Evolutionary conservation across 1,140 invertebrate genomes (phyloP), one percentile per base, ranked within the genome.

Genomic region (Lamellibrachia luymesi): DNA sequence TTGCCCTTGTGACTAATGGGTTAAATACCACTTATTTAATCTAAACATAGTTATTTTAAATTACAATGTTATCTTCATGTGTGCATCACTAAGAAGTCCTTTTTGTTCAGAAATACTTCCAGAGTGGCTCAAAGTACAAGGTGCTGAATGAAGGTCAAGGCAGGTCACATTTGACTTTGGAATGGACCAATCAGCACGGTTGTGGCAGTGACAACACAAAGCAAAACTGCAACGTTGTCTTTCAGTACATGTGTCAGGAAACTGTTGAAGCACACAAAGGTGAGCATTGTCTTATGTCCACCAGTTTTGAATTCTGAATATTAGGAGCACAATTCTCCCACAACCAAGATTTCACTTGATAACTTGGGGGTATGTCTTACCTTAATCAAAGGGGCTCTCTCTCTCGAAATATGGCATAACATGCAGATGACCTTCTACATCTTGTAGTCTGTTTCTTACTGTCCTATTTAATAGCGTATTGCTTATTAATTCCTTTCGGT

Each of bases 121-220:
- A 96, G 94, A 96, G 96, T 95, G 95, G 94, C 49, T 92, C n/a
- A 17, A 93, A 90, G 92, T 93, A 93, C 80, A 90, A 90, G 51
- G 49, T 90, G 89, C 17, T 64, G 64, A 64, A 49, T 49, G 90
- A 50, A 52, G 94, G 93, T 90, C 90, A 94, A 52, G 95, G 95
- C 6, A 93, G 95, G 38, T 95, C 94, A 90, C 92, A 93, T 52
- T 92, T 96, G 64, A 94, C 93, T 8, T 52, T 96, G 8, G 96
- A 96, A 94, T 96, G 96, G 96, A 96, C 96, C 89, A 96, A 96
- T 94, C 96, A 96, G 93, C 96, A 96, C 94, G 96, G 96, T 10
- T 96, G 96, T 95, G 96, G 25, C 17, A 92, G 94, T 2, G 94
- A 95, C 93, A 95, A 95, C 49, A 95, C 96, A 92, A 96, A 96